phyloP scores from a whole-genome alignment of 2,888 invertebrate genomes.

The Agrypnus murinus region DNA sequence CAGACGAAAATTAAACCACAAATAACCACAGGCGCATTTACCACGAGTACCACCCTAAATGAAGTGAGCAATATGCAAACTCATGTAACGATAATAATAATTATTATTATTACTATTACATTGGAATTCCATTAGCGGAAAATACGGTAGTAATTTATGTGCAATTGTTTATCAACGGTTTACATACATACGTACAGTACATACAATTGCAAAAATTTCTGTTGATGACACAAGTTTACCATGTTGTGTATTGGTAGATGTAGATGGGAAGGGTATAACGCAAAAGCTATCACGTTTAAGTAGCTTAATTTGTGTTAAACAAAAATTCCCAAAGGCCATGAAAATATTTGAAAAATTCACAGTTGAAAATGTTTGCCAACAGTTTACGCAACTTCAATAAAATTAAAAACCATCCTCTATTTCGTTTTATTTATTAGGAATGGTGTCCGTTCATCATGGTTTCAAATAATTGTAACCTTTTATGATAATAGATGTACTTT shows the following conservation, averaged over 20 bases:
- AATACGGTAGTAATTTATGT: slow-evolving; percentile 12
- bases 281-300: slow-evolving; percentile 5
- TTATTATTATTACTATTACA: not conserved
- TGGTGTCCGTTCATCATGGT: no score
- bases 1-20: slow-evolving; percentile 5
- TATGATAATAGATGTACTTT: not conserved
- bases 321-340: not conserved
- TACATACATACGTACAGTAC: not conserved
- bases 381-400: no score
- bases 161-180: not conserved
- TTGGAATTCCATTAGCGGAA: not conserved
- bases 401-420: no score
- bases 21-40: slow-evolving; percentile 9
- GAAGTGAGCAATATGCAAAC: slow-evolving; percentile 23
- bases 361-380: not conserved
- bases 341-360: not conserved
- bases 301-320: not conserved
- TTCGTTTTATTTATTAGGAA: no score
- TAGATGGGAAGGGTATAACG: not conserved
- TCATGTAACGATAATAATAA: slow-evolving; percentile 4
- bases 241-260: not conserved
- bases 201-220: not conserved
- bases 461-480: not conserved
- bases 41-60: not conserved
- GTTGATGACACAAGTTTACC: not conserved